A percentile compares a stretch with the other conserved stretches of the same genome.
phyloP scores from a whole-genome alignment of 37 sponge, comb jelly and placozoan genomes.

The Ephydatia muelleri region DNA sequence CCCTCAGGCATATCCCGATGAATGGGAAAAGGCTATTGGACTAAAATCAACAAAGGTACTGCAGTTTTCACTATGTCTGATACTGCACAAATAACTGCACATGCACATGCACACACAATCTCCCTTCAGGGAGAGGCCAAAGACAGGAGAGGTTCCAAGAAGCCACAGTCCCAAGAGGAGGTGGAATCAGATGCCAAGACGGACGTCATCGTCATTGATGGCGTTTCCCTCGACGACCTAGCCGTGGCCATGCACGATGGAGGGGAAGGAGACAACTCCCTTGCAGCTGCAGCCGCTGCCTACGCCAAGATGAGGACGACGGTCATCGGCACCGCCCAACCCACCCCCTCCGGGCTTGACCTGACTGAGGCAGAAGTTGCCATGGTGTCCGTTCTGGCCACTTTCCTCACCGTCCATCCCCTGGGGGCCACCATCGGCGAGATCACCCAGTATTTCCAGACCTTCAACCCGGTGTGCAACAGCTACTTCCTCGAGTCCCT shows the following conservation, averaged over 20 bases:
- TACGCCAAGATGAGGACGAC: slow-evolving; percentile 53
- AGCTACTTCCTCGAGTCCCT: slow-evolving; percentile 72
- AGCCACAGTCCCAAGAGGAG: slow-evolving; percentile 3
- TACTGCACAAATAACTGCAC: background rate
- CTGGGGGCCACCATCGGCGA: slow-evolving; percentile 73
- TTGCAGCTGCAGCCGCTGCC: slow-evolving; percentile 70
- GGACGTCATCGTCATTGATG: slow-evolving; percentile 55
- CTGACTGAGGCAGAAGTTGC: slow-evolving; percentile 73
- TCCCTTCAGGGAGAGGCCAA: background rate
- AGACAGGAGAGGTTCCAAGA: slow-evolving; percentile 4
- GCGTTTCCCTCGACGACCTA: slow-evolving; percentile 37
- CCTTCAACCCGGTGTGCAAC: slow-evolving; percentile 53
- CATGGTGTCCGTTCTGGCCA: slow-evolving; percentile 58
- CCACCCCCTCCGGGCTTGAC: slow-evolving; percentile 1
- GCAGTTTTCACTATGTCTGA: background rate
- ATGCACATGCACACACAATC: background rate
- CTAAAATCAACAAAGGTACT: slow-evolving; percentile 1
- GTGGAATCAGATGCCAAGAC: background rate
- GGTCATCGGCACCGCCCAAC: slow-evolving; percentile 19
- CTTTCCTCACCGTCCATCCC: slow-evolving; percentile 83
- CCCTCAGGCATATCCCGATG: slow-evolving; percentile 53
- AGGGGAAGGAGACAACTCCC: background rate
- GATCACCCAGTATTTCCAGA: slow-evolving; percentile 64
- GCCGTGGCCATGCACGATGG: background rate
- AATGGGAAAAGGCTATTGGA: slow-evolving; percentile 64